phyloP scores from a whole-genome alignment of 2,113 vertebrate genomes.

The Oryzias woworae region DNA sequence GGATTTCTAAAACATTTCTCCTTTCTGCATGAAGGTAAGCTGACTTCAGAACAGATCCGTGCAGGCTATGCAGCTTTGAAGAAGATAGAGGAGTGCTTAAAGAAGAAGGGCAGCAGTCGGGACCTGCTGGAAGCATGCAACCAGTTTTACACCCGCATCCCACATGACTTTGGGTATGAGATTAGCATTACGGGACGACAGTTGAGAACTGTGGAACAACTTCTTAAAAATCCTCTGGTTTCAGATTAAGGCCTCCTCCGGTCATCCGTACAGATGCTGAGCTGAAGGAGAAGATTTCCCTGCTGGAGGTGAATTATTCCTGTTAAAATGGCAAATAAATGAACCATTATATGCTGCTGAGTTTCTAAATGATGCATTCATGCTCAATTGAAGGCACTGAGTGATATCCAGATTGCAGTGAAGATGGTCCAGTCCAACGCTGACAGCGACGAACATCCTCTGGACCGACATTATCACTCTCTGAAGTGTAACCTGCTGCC shows the following conservation, averaged over 20 bases:
- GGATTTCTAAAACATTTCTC: neutral
- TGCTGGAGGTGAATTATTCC: slow-evolving; percentile 82
- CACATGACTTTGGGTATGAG: slow-evolving; percentile 88
- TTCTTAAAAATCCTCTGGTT: neutral
- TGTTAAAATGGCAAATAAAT: no score
- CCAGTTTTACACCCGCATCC: slow-evolving; percentile 91
- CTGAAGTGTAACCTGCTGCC: slow-evolving; percentile 79
- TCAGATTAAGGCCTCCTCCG: slow-evolving; percentile 83
- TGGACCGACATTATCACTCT: slow-evolving; percentile 83
- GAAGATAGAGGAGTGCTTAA: slow-evolving; percentile 84
- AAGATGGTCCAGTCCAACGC: slow-evolving; percentile 80
- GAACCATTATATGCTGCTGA: neutral
- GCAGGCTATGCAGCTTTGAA: slow-evolving; percentile 85
- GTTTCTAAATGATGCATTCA: neutral
- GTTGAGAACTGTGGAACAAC: no score
- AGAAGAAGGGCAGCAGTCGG: slow-evolving; percentile 65
- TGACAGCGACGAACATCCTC: slow-evolving; percentile 77
- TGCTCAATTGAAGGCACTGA: slow-evolving; percentile 72
- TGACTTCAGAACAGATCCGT: slow-evolving; percentile 85
- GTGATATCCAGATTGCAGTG: slow-evolving; percentile 89
- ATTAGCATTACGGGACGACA: neutral
- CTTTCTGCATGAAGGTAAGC: slow-evolving; percentile 78
- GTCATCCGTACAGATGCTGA: slow-evolving; percentile 82
- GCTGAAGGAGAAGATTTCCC: slow-evolving; percentile 83
- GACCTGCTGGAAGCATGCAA: slow-evolving; percentile 87